Percentiles rank a stretch among this genome's conserved stretches.
Evolutionary conservation across 1,140 invertebrate genomes (phyloP).

Genomic region (Apis florea): DNA sequence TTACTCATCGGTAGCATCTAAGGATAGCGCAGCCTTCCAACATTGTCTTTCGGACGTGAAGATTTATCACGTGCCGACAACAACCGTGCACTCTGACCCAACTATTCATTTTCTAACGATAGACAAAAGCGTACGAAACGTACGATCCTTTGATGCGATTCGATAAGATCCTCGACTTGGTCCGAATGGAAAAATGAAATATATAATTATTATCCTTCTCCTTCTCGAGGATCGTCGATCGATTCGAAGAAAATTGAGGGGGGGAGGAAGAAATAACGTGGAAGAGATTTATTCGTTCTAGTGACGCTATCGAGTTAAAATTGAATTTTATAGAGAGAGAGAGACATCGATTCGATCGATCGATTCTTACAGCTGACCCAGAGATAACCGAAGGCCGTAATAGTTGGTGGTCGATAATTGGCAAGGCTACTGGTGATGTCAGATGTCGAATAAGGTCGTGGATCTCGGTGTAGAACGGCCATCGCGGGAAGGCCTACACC

Average conservation of each 20-base stretch:
- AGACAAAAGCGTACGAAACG: not conserved
- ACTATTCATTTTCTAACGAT: not conserved
- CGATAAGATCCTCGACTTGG: conserved; percentile 43
- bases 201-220: conserved; percentile 3
- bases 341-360: not conserved
- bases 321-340: not conserved
- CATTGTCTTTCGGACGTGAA: not conserved
- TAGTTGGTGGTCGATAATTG: conserved; percentile 47
- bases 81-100: conserved; percentile 18
- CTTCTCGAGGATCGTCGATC: conserved; percentile 11
- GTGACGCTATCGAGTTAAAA: too few species aligned
- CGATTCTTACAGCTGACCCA: conserved; percentile 24
- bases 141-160: conserved; percentile 8
- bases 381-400: conserved; percentile 54
- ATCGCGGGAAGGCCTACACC: conserved; percentile 9
- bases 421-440: conserved; percentile 40
- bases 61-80: conserved; percentile 28
- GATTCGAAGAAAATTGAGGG: too few species aligned
- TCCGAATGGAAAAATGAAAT: conserved; percentile 14
- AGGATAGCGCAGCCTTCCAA: not conserved
- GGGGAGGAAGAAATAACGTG: not conserved
- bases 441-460: conserved; percentile 54
- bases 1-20: conserved; percentile 38
- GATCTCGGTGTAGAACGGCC: conserved; percentile 41
- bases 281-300: not conserved